Evolutionary conservation across 2,113 vertebrate species (phyloP), one percentile per base, ranked within the genome.

Genomic region (Hippocampus comes): DNA sequence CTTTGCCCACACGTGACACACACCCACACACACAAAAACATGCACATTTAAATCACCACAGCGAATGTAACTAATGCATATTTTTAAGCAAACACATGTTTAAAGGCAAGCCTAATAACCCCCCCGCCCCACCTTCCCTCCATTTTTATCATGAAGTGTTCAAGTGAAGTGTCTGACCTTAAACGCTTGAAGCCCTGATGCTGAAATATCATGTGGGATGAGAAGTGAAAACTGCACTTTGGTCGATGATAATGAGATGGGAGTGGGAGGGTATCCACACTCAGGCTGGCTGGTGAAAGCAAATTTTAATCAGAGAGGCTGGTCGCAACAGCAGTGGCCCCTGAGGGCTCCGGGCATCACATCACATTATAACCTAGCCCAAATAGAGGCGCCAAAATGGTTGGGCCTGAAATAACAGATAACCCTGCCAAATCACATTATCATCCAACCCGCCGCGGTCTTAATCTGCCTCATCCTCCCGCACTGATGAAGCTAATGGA

Each of bases 401-500:
- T 83, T 72, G 64, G 63, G 79, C 76, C 82, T 82, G 78, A 84
- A 89, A 89, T 84, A 90, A 89, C 87, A 80, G 78, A 91, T 88
- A 89, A 86, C 83, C 81, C 87, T 87, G 86, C 78, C 87, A 87
- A 85, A 79, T 86, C 66, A 60, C 72, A 87, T 89, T 82, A 88
- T 82, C 78, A 82, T 89, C 79, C 78, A 78, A 82, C 70, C 78
- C 79, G 74, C 83, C 83, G 86, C 79, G 68, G 85, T 88, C 88
- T 87, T 88, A 85, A 90, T 90, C 86, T 86, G 78, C 83, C 74
- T 87, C 79, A 80, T 78, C 86, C 83, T 78, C 74, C 73, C 23
- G 74, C 78, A 74, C 84, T 88, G 90, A 89, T 90, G 81, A 88
- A 84, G 81, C 82, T 86, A 85, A 89, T 89, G 82, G 77, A 89